phyloP scores from a whole-genome alignment of 2,888 invertebrate genomes.

The Hyppa rectilinea region DNA sequence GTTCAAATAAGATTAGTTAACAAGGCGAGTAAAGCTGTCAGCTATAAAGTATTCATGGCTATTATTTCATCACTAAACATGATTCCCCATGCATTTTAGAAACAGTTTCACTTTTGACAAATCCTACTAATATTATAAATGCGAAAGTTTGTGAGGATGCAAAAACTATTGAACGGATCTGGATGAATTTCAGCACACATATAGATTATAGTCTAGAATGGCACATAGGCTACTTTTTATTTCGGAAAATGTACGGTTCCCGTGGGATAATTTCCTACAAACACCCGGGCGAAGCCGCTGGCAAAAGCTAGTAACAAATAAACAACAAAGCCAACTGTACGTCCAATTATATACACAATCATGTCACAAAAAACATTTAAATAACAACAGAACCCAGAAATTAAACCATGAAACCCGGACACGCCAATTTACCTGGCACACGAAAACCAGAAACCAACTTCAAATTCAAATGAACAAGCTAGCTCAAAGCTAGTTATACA shows the following conservation, averaged over 20 bases:
- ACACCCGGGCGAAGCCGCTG: no score
- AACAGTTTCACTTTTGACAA: not conserved
- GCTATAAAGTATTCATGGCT: not conserved
- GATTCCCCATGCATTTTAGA: not conserved
- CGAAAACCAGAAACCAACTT: constrained; percentile 18
- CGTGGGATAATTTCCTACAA: no score
- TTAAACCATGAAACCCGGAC: constrained; percentile 23
- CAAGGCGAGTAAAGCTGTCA: not conserved
- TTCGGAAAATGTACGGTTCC: no score
- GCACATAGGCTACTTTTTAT: no score
- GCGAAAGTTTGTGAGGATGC: no score
- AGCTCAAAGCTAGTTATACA: constrained; percentile 58
- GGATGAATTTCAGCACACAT: no score
- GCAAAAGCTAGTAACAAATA: no score
- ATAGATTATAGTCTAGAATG: no score
- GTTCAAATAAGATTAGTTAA: not conserved
- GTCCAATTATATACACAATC: constrained; percentile 7
- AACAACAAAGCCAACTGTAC: not conserved
- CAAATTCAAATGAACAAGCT: constrained; percentile 30
- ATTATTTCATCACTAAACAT: not conserved
- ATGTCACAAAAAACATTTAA: constrained; percentile 11
- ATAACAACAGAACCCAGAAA: constrained; percentile 32
- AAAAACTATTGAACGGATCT: no score
- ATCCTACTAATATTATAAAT: no score
- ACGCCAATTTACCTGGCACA: constrained; percentile 25